Conservation (phyloP, 2,113 vertebrate genomes). For the Erinaceus europaeus region DNA sequence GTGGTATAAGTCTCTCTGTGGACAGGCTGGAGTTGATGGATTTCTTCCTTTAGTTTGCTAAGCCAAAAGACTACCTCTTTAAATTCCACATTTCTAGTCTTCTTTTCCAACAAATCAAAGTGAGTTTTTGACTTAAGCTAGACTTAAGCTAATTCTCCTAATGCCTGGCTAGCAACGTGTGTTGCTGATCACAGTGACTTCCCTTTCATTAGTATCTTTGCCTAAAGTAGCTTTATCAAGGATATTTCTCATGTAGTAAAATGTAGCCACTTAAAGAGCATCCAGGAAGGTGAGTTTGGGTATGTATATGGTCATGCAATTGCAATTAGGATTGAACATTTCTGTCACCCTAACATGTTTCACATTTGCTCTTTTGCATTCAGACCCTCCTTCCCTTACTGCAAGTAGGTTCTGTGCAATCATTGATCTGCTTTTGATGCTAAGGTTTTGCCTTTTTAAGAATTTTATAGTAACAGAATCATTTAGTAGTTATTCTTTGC, state of each 20-base stretch:
- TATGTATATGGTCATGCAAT: no score
- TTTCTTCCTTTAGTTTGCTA: conserved; percentile 1
- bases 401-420: no score
- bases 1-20: neutral
- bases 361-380: neutral
- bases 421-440: no score
- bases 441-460: neutral
- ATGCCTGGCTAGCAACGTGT: neutral
- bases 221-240: neutral
- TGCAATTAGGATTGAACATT: neutral
- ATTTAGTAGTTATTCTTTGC: neutral
- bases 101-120: neutral
- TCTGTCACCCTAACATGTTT: neutral
- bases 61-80: neutral
- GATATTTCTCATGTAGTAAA: neutral
- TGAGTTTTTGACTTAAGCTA: neutral
- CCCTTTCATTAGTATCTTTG: neutral
- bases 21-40: neutral
- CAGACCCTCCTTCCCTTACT: accelerated
- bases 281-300: neutral
- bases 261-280: neutral
- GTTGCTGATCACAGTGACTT: no score
- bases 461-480: no score
- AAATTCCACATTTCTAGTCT: neutral
- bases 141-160: neutral